These are phyloP conservation scores for Mystacides longicornis DNA, from an alignment of 2,888 invertebrate genomes.

Conservation along the genomic window DNA sequence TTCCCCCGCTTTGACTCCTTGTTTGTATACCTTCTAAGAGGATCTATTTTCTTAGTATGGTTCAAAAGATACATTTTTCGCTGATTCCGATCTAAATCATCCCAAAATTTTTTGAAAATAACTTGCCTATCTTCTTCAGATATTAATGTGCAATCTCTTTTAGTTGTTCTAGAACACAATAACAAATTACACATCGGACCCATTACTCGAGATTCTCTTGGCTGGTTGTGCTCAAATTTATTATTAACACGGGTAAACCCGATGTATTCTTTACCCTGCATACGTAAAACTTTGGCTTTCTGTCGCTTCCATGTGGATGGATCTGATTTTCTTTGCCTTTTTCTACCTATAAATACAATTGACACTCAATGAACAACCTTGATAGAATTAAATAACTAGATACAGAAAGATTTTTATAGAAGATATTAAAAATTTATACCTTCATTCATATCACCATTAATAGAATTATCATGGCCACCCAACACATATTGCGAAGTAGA, in stretches of 20 bases:
- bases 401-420: too few species aligned
- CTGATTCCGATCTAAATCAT: neutral
- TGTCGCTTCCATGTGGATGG: neutral
- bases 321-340: neutral
- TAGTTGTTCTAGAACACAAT: neutral
- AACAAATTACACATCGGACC: neutral
- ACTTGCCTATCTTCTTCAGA: neutral
- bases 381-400: too few species aligned
- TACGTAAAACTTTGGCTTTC: neutral
- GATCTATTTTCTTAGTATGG: slow-evolving; percentile 2
- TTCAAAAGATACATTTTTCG: slow-evolving; percentile 2
- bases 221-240: neutral
- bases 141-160: neutral
- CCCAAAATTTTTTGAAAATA: neutral
- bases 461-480: too few species aligned
- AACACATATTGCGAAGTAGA: too few species aligned
- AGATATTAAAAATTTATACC: too few species aligned
- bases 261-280: neutral
- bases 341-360: too few species aligned
- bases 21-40: slow-evolving; percentile 1
- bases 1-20: neutral
- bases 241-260: neutral
- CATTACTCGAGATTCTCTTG: neutral
- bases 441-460: too few species aligned
- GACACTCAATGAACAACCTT: too few species aligned